Percentiles rank a stretch among this genome's conserved stretches.
phyloP scores from a whole-genome alignment of 2,797 vertebrate genomes.

The Heterohyrax brucei region DNA sequence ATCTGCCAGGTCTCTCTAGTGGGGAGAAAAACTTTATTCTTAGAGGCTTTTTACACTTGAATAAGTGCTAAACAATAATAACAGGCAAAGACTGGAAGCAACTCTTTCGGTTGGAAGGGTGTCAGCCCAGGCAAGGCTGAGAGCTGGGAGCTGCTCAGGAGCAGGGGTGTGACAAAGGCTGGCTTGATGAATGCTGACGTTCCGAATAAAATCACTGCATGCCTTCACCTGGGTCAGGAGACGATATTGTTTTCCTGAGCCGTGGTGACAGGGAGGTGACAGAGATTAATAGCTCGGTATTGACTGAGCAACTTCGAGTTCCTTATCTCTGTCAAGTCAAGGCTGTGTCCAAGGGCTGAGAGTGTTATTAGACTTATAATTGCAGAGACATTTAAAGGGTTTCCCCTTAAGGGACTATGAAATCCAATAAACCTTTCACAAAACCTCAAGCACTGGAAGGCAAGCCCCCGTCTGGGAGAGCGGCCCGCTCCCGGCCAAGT shows the following conservation, averaged over 20 bases:
- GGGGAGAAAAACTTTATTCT: constrained; percentile 84
- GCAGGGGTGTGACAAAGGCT: constrained; percentile 92
- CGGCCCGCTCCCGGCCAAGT: constrained; percentile 87
- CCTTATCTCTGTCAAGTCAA: constrained; percentile 96
- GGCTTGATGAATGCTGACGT: constrained; percentile 93
- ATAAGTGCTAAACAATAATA: constrained; percentile 93
- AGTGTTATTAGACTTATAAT: constrained; percentile 99
- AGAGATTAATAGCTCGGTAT: constrained; percentile 97
- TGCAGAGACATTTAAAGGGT: constrained; percentile 98
- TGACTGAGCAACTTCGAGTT: constrained; percentile 96
- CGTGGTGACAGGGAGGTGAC: constrained; percentile 94
- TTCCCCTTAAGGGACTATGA: constrained; percentile 96
- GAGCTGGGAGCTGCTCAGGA: constrained; percentile 90
- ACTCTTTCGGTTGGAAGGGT: constrained; percentile 88
- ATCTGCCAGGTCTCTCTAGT: constrained; percentile 69
- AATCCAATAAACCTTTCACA: constrained; percentile 99
- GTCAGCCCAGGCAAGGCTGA: constrained; percentile 90
- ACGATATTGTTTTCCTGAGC: constrained; percentile 94
- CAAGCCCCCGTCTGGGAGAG: constrained; percentile 89
- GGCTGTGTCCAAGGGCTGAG: constrained; percentile 94
- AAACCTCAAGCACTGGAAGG: constrained; percentile 91
- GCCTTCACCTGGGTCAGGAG: constrained; percentile 94
- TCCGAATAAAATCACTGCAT: constrained; percentile 93
- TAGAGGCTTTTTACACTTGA: constrained; percentile 87
- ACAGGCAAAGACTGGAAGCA: constrained; percentile 87